Evolutionary conservation across 2,888 invertebrate genomes (phyloP).

Genomic region (Blastobasis lacticolella): DNA sequence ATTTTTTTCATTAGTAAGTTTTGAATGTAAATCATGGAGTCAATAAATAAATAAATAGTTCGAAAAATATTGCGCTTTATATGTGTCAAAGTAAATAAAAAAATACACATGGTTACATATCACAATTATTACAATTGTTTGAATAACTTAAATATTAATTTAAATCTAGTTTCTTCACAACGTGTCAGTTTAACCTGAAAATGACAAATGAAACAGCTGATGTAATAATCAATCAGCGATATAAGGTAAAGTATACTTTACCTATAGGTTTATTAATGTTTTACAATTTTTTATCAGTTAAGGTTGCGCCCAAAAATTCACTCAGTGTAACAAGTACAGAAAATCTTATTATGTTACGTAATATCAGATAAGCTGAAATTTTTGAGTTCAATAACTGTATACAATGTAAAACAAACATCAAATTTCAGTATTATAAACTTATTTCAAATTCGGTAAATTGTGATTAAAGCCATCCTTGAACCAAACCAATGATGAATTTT

Average conservation of each 20-base stretch:
- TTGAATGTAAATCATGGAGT: constrained; percentile 1
- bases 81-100: background rate
- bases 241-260: background rate
- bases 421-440: no score
- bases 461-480: no score
- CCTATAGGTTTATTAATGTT: no score
- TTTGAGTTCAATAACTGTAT: no score
- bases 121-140: constrained; percentile 1
- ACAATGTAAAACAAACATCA: no score
- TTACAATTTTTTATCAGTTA: background rate
- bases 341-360: no score
- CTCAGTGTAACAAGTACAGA: no score
- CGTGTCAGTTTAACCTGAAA: constrained; percentile 1
- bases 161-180: background rate
- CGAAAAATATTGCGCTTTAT: background rate
- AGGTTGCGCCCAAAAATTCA: background rate
- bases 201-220: background rate
- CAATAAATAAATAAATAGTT: background rate
- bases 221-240: background rate
- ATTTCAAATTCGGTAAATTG: no score
- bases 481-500: no score
- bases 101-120: no score
- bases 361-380: no score
- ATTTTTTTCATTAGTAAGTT: background rate
- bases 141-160: background rate